Evolutionary conservation across 2,797 vertebrate genomes (phyloP), one percentile per base, ranked within the genome.

Genomic region (Steatocranus sp.): DNA sequence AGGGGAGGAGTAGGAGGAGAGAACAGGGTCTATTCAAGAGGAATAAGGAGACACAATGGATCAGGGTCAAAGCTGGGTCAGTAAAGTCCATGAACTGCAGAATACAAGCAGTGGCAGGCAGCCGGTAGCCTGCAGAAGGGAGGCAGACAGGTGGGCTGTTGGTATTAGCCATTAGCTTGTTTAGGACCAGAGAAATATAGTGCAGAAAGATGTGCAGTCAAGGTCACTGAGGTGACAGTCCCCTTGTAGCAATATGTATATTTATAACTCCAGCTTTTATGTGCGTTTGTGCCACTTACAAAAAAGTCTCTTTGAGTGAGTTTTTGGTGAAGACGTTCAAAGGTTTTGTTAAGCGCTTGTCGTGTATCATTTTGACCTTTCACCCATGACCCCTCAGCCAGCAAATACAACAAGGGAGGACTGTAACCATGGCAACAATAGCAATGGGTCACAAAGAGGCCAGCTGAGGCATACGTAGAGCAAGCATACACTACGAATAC

Each of bases 61-160:
- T 91, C 93, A 87, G 94, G 97, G 97, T 98, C 97, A 97, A 61
- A 76, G 92, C 85, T 91, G 90, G 98, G 97, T 98, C 97, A 98
- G 90, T 88, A 91, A 94, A 98, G 97, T 97, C 97, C 97, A 97
- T 96, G 95, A 96, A 96, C 96, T 88, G 89, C 84, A 84, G 91
- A 86, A 94, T 89, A 83, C 85, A 84, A 89, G 91, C 92, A 89
- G 90, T 94, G 91, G 87, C 91, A 87, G 82, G 90, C 89, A 81
- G 82, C 56, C 38, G 75, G 30, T 61, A 63, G 41, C 49, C 75
- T 51, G 58, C 66, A 81, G 53, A 46, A 56, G 20, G 61, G 25
- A 78, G 79, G 76, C 91, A 91, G 76, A 78, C 91, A 91, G 89
- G 92, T 94, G 83, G 89, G 87, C 75, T 49, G 48, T 49, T 82